These are phyloP conservation scores for Smithornis capensis DNA, from an alignment of 2,113 vertebrate genomes.

Conservation along the genomic window DNA sequence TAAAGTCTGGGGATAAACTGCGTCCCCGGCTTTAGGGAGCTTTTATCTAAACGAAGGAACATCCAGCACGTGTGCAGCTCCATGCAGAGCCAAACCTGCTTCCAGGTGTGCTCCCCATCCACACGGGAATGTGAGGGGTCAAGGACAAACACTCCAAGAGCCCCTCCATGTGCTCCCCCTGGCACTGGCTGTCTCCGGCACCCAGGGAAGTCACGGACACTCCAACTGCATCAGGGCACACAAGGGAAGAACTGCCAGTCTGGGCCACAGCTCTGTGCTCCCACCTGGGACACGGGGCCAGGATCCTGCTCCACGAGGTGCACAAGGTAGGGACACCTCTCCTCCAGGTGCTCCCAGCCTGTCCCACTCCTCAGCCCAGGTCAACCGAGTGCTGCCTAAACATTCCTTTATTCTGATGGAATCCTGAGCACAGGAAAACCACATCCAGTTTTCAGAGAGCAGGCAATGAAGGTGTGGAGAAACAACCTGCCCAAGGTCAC, in stretches of 20 bases:
- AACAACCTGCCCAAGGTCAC: background rate
- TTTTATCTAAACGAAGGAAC: background rate
- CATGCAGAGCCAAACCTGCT: background rate
- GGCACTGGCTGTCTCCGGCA: background rate
- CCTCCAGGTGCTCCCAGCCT: background rate
- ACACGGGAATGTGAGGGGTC: rapidly evolving
- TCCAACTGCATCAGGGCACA: background rate
- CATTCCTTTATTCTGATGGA: background rate
- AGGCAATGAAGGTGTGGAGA: background rate
- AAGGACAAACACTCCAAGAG: background rate
- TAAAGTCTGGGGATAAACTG: background rate
- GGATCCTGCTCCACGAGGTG: background rate
- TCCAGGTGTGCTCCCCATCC: background rate
- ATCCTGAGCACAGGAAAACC: background rate
- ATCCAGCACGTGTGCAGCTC: background rate
- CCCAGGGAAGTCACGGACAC: background rate
- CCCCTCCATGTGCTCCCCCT: background rate
- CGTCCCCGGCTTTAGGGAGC: background rate
- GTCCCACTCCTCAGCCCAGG: background rate
- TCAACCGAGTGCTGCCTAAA: rapidly evolving
- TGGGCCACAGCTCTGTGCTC: background rate
- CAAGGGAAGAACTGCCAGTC: background rate
- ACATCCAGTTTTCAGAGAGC: background rate
- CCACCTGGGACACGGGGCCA: rapidly evolving
- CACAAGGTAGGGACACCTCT: background rate